A percentile compares a stretch with the other conserved stretches of the same genome.
phyloP scores from a whole-genome alignment of 2,888 invertebrate genomes.

The Ethmia dodecea region DNA sequence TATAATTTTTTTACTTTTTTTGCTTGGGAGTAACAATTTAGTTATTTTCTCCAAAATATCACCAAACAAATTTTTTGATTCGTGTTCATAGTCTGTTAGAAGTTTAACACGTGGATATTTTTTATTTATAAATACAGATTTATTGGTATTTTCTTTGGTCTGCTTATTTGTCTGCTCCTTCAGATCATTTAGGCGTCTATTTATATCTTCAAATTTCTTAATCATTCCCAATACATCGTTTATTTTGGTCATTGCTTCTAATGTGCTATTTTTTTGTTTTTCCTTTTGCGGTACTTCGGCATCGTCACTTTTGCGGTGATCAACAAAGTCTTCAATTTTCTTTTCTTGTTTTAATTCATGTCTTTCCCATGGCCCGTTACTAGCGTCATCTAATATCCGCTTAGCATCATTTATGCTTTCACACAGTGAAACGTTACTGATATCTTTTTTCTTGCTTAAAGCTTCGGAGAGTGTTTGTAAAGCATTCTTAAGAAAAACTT shows the following conservation, averaged over 20 bases:
- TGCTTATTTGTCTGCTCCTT: conserved; percentile 21
- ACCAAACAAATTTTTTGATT: conserved; percentile 44
- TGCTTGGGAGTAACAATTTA: conserved; percentile 47
- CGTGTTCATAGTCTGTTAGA: conserved; percentile 29
- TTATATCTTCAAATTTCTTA: conserved; percentile 46
- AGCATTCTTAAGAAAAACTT: conserved; percentile 53
- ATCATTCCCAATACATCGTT: conserved; percentile 47
- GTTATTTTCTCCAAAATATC: conserved; percentile 52
- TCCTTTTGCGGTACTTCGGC: conserved; percentile 5
- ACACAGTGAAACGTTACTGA: conserved; percentile 49
- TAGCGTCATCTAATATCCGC: conserved; percentile 17
- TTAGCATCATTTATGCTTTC: conserved; percentile 35
- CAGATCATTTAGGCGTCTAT: conserved; percentile 31
- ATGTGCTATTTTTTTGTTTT: conserved; percentile 19
- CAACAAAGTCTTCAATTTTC: no score
- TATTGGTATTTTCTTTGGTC: neutral
- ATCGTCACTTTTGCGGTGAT: no score
- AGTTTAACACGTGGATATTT: conserved; percentile 5
- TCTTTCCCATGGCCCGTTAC: conserved; percentile 8
- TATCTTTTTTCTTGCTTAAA: conserved; percentile 40
- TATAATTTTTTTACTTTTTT: conserved; percentile 30
- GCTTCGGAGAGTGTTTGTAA: conserved; percentile 51
- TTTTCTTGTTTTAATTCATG: conserved; percentile 2
- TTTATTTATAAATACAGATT: conserved; percentile 1
- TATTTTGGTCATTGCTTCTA: conserved; percentile 43